phyloP scores from a whole-genome alignment of 2,797 vertebrate genomes.

The Tapera naevia region DNA sequence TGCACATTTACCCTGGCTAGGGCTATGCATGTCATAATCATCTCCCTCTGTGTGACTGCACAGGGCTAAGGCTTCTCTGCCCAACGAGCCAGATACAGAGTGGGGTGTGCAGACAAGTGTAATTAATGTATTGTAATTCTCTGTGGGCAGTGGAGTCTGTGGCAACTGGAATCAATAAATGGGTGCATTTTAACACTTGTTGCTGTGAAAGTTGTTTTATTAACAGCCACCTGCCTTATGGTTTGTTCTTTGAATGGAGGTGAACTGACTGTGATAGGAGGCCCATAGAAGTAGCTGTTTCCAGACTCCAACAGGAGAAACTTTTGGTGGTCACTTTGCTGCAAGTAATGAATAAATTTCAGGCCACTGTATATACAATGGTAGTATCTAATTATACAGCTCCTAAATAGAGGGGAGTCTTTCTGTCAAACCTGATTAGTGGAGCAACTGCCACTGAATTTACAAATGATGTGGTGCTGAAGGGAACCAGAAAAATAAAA shows the following conservation, averaged over 20 bases:
- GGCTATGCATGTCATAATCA: neutral
- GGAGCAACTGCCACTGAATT: neutral
- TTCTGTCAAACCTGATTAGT: neutral
- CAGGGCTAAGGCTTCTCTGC: neutral
- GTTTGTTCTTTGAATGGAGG: neutral
- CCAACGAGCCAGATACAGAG: neutral
- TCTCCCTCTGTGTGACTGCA: neutral
- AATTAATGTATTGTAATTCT: neutral
- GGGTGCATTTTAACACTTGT: neutral
- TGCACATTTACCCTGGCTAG: neutral
- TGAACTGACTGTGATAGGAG: neutral
- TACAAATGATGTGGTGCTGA: neutral
- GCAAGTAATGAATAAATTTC: neutral
- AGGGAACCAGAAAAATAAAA: neutral
- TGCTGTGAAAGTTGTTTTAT: neutral
- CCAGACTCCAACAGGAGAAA: neutral
- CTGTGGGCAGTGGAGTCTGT: neutral
- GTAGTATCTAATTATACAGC: neutral
- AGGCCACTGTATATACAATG: neutral
- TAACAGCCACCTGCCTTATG: neutral
- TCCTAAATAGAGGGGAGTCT: neutral
- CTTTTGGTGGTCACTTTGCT: neutral
- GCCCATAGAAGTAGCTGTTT: neutral
- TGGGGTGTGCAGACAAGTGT: no score
- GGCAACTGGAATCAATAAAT: constrained; percentile 28